These are phyloP conservation scores for Rafetus swinhoei DNA, from an alignment of 2,113 vertebrate genomes.

Conservation along the genomic window DNA sequence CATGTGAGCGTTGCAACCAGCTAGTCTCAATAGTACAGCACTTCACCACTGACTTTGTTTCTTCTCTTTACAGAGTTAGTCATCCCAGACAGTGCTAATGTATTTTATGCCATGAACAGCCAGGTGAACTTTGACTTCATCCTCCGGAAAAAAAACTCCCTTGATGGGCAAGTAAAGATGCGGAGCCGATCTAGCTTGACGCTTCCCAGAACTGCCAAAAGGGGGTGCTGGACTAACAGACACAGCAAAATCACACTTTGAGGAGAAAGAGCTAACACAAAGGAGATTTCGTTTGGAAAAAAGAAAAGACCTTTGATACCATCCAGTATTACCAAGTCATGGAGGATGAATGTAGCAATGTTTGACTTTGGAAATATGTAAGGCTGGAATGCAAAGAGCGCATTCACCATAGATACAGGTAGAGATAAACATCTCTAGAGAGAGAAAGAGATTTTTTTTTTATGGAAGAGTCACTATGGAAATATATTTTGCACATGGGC, in stretches of 20 bases:
- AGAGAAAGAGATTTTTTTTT: not conserved
- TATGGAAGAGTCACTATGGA: conserved; percentile 33
- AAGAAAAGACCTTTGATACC: not conserved
- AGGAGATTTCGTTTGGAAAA: not conserved
- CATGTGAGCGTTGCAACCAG: not conserved
- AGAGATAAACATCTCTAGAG: not conserved
- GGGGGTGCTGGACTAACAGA: conserved; percentile 81
- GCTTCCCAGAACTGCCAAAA: conserved; percentile 81
- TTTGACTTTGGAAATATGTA: conserved; percentile 1
- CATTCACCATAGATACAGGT: not conserved
- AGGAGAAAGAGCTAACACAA: not conserved
- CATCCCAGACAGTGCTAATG: conserved; percentile 90
- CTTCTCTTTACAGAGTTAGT: conserved; percentile 84
- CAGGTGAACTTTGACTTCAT: conserved; percentile 92
- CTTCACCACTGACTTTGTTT: not conserved
- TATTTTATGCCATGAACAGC: conserved; percentile 97
- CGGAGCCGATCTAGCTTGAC: conserved; percentile 83
- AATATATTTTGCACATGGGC: conserved; percentile 75
- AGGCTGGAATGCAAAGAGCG: conserved; percentile 21
- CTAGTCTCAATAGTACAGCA: rapidly evolving
- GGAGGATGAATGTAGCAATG: not conserved
- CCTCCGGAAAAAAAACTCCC: conserved; percentile 82
- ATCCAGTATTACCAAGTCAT: not conserved
- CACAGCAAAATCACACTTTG: conserved; percentile 88
- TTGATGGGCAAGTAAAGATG: conserved; percentile 75